Base-by-base conservation (phyloP, 2,113 vertebrate species). In the Jacana jacana region DNA sequence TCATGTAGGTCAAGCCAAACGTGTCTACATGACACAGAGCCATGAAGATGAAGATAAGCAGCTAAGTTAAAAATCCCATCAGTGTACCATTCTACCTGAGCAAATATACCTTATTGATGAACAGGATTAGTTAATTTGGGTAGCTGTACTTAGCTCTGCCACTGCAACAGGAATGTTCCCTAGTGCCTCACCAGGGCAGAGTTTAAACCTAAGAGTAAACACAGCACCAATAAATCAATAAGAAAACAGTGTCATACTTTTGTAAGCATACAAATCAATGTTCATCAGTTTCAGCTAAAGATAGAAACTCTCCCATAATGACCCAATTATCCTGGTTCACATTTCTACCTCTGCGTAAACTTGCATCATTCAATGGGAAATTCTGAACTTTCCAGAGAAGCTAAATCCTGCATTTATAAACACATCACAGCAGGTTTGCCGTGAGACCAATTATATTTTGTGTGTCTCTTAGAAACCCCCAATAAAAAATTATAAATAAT, bases 401-500 rank as follows among this genome's bases (percentile, higher is more conserved):
- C 18, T 58, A 86, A 88, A 86, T 40, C 31, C 57, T 75, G 24
- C 54, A 13, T 84, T 90, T 94, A 91, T 89, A 95, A 96, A 92
- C 92, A 96, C 33, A 52, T 48, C 81, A 71, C 13, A 75, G 64
- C 48, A 92, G 83, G 93, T 87, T 97, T 93, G 96, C 48, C 94
- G 60, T 44, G 81, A 69, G 33, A 58, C 33, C 39, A 70, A 71
- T 46, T 78, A 20, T 65, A 85, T 78, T 85, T 35, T 92, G n/a
- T 51, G 37, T 46, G 80, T 97, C 52, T 89, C 96, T 91, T 96
- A 76, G 89, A 91, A 97, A 97, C 70, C 46, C 13, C 10, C 68
- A 88, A 81, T 89, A 91, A 96, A 96, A 82, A 91, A 86, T 81
- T 55, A 88, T 91, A 97, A 97, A 97, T 95, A 96, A 31, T 95